Evolutionary conservation across 1,140 invertebrate genomes (phyloP), one percentile per base, ranked within the genome.

Genomic region (Geopemphigus sp.): DNA sequence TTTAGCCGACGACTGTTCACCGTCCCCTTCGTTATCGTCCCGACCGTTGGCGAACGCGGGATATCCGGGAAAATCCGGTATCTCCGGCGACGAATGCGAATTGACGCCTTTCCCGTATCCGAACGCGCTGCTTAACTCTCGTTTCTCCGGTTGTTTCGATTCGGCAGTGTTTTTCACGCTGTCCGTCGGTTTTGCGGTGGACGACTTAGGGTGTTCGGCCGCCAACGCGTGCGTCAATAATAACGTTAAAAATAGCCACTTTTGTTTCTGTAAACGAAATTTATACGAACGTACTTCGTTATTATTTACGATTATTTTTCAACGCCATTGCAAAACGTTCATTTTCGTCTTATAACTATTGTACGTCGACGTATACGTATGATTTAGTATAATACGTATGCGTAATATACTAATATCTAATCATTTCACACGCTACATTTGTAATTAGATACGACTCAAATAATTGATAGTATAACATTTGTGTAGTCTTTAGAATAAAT

Each of bases 61-160:
- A 68, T 29, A 29, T n/a, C 22, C 53, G 17, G 47, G 26, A 47
- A 68, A 73, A 29, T 68, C 26, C 1, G 73, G 22, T 47, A 10
- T 39, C 8, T 63, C 56, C 12, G 54, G 74, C 15, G 74, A 47
- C 3, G 53, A 73, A 11, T 47, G 54, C 8, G 63, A 45, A 45
- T 50, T 73, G 8, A 14, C 53, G 24, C 66, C 64, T 8, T 12
- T 12, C 8, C 81, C 81, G 70, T 81, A 82, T 4, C 78, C 70
- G 0, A 82, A 85, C 73, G 83, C 87, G 50, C 88, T 87, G 56
- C 87, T 87, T 39, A 91, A 85, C 22, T 90, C 90, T 81, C 90
- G 87, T 83, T 91, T 91, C 74, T 90, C 89, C 82, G 91, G 90
- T 81, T 89, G 90, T 82, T 90, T 90, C 74, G 87, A 86, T 80